Conservation (phyloP, 2,888 invertebrate species). For the Monopis laevigella region DNA sequence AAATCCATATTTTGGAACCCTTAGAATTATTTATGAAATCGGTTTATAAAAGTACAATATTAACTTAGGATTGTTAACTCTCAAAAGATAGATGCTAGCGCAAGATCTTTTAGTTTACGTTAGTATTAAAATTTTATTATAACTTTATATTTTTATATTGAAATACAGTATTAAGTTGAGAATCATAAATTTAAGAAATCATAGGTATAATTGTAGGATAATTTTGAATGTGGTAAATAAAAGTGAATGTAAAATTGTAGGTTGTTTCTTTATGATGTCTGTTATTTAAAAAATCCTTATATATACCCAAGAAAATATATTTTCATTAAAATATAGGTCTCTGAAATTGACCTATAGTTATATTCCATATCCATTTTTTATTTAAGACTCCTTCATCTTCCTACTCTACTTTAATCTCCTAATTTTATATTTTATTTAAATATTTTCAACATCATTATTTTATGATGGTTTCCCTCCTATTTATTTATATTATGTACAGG, state of each 20-base stretch:
- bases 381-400: too few species aligned
- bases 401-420: too few species aligned
- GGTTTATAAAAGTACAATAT: constrained; percentile 52
- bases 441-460: constrained; percentile 1
- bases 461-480: neutral
- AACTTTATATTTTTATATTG: constrained; percentile 40
- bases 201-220: constrained; percentile 51
- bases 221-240: constrained; percentile 46
- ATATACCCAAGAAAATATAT: too few species aligned
- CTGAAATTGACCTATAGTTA: too few species aligned
- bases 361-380: constrained; percentile 35
- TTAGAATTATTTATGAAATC: constrained; percentile 14
- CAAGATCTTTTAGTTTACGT: constrained; percentile 37
- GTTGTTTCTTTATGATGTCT: constrained; percentile 50
- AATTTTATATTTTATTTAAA: constrained; percentile 6
- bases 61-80: constrained; percentile 32
- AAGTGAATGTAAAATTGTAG: constrained; percentile 54
- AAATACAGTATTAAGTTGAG: constrained; percentile 60
- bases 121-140: constrained; percentile 34
- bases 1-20: constrained; percentile 20
- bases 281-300: constrained; percentile 52
- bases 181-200: constrained; percentile 33
- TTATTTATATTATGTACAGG: too few species aligned
- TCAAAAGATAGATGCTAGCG: constrained; percentile 39
- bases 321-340: too few species aligned